Conservation (phyloP, 2,113 vertebrate genomes). For the Sciurus niger region DNA sequence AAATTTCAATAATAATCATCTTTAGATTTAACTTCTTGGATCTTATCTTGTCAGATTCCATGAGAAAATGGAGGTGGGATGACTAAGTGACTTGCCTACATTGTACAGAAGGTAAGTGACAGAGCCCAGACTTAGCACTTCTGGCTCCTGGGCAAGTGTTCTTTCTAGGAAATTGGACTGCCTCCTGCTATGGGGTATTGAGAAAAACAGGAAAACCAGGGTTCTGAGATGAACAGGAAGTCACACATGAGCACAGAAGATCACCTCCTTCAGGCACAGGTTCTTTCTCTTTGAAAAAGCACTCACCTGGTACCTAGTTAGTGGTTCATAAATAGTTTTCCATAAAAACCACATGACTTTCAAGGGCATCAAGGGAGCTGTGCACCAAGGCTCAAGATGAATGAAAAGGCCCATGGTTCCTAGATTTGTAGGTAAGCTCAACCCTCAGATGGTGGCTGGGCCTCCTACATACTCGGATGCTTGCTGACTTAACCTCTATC, state of each 20-base stretch:
- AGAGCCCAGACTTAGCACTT: background rate
- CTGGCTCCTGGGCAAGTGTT: background rate
- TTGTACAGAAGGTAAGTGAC: fast-evolving
- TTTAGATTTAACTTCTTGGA: background rate
- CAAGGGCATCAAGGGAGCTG: background rate
- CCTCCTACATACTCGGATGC: background rate
- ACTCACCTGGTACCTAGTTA: background rate
- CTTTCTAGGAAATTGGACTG: background rate
- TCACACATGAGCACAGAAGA: background rate
- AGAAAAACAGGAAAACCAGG: background rate
- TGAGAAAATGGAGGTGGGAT: background rate
- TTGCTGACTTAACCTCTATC: background rate
- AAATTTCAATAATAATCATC: background rate
- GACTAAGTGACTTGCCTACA: background rate
- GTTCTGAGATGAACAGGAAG: background rate
- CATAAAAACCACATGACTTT: background rate
- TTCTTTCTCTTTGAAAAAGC: background rate
- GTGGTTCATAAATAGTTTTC: background rate
- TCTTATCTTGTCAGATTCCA: background rate
- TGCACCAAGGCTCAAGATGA: background rate
- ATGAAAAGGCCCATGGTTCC: background rate
- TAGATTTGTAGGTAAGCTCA: background rate
- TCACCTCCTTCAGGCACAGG: background rate
- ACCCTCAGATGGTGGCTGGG: background rate
- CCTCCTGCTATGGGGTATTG: background rate